Conservation (phyloP, 1,140 invertebrate species). For the Hylyphantes graminicola region DNA sequence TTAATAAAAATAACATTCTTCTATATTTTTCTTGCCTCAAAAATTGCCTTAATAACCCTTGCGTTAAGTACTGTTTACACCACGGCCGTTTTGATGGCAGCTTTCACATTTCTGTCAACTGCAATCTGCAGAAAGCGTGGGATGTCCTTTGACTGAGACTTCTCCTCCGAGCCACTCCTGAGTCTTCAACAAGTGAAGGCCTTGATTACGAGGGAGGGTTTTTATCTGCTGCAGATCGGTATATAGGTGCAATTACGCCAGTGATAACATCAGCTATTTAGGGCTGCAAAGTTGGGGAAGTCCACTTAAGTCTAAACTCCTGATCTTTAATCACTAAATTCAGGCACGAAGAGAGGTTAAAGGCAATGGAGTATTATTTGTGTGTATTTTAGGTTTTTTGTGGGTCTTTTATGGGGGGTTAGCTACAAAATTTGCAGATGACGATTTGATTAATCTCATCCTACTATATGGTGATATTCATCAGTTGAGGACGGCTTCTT, state of each 20-base stretch:
- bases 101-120: no score
- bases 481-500: no score
- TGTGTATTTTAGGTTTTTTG: conserved; percentile 39
- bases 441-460: no score
- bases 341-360: conserved; percentile 56
- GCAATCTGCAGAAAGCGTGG: conserved; percentile 18
- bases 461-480: no score
- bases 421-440: conserved; percentile 23
- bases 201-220: conserved; percentile 58
- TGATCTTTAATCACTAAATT: conserved; percentile 60
- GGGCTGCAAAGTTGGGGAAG: conserved; percentile 55
- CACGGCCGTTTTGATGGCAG: no score
- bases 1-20: no score
- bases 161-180: not conserved
- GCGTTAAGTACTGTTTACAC: no score
- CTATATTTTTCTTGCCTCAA: no score
- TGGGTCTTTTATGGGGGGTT: conserved; percentile 7
- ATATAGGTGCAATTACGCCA: conserved; percentile 53
- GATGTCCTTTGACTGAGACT: not conserved
- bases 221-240: conserved; percentile 43
- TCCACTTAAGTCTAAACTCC: conserved; percentile 59
- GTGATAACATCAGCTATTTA: conserved; percentile 60
- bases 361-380: conserved; percentile 34
- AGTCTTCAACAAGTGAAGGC: conserved; percentile 43
- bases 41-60: no score